phyloP scores from a whole-genome alignment of 2,113 vertebrate species.

The cattle (Bos taurus) region ARS-UCD2.0 NC_037348.1:11663501-11664000 shows the following conservation, averaged over 20 bases:
- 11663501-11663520: neutral
- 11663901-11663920: neutral
- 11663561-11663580: neutral
- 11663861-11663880: neutral
- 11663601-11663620: neutral
- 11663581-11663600: too few species aligned
- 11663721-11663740: neutral
- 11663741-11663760: neutral
- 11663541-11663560: neutral
- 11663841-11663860: neutral
- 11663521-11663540: neutral
- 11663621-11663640: neutral
- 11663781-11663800: neutral
- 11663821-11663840: neutral
- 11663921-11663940: neutral
- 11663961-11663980: too few species aligned
- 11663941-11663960: neutral
- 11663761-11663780: neutral
- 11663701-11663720: neutral
- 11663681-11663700: neutral
- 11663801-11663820: neutral
- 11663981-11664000: neutral
- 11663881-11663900: neutral
- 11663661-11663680: neutral
- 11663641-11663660: neutral